These are phyloP conservation scores for Holocentrus rufus DNA, from an alignment of 2,797 vertebrate genomes.

Conservation along the genomic window DNA sequence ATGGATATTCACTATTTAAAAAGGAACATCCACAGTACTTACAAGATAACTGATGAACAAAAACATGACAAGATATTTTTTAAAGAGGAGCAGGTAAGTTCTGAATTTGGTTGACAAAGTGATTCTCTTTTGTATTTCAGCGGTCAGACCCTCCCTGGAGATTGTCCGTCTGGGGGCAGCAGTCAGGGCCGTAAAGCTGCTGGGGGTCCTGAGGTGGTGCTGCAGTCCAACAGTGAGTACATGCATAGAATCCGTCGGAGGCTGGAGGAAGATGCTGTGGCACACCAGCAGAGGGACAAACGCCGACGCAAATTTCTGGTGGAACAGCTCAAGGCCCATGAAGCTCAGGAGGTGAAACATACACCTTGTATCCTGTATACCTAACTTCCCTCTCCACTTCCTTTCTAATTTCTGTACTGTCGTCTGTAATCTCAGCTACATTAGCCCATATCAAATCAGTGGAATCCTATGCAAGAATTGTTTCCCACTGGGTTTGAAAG, in stretches of 20 bases:
- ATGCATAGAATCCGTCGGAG: conserved; percentile 87
- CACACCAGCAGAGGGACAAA: conserved; percentile 87
- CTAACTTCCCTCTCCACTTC: too few relatives aligned
- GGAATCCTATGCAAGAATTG: too few relatives aligned
- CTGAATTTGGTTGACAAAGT: not conserved
- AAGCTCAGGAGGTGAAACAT: conserved; percentile 87
- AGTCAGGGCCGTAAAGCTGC: conserved; percentile 10
- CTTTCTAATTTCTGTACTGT: too few relatives aligned
- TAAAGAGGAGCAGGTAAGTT: not conserved
- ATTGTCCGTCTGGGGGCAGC: conserved; percentile 9
- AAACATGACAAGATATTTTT: not conserved
- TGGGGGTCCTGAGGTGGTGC: conserved; percentile 68
- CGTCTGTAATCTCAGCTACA: too few relatives aligned
- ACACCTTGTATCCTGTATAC: not conserved
- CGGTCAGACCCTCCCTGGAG: conserved; percentile 18
- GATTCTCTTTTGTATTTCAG: conserved; percentile 43
- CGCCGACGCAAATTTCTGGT: conserved; percentile 83
- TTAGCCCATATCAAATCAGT: too few relatives aligned
- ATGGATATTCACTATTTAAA: not conserved
- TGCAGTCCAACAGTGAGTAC: conserved; percentile 86
- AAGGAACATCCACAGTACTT: not conserved
- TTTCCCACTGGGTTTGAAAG: too few relatives aligned
- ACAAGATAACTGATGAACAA: not conserved
- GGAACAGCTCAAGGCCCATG: conserved; percentile 86
- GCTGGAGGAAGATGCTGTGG: conserved; percentile 82